phyloP scores from a whole-genome alignment of 2,888 invertebrate species.

The Steinernema hermaphroditum region DNA sequence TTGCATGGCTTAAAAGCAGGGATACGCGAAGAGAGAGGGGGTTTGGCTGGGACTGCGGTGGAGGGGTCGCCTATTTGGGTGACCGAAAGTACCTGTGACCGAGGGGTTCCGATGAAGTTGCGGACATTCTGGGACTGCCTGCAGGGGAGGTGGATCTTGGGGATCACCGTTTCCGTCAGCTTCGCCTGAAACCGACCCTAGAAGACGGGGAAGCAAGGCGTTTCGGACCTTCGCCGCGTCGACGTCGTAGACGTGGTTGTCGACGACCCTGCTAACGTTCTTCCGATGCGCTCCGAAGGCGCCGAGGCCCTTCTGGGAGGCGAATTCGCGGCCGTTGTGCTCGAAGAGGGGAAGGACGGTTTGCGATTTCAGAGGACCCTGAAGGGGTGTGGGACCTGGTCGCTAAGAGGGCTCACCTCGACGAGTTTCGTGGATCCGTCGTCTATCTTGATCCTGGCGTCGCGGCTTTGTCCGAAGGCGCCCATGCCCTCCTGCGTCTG shows the following conservation, averaged over 20 bases:
- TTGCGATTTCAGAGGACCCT: conserved; percentile 59
- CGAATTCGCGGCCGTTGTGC: conserved; percentile 40
- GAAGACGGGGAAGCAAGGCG: neutral
- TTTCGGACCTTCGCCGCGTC: conserved; percentile 18
- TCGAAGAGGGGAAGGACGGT: conserved; percentile 58
- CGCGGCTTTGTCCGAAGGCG: conserved; percentile 54
- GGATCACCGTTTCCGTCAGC: conserved; percentile 25
- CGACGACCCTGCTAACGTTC: conserved; percentile 54
- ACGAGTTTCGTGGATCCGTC: conserved; percentile 29
- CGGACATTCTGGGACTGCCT: neutral
- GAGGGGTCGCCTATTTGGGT: too few species aligned
- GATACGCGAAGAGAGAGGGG: too few species aligned
- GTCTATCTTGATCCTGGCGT: conserved; percentile 44
- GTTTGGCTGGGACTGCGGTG: too few species aligned
- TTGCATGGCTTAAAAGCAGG: too few species aligned
- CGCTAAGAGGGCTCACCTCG: neutral
- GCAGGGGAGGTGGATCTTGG: conserved; percentile 13
- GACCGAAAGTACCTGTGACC: conserved; percentile 18
- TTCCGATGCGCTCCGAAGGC: conserved; percentile 54
- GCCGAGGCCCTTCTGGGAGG: conserved; percentile 47
- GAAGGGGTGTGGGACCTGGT: conserved; percentile 10
- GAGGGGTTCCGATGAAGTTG: neutral
- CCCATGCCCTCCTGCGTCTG: conserved; percentile 57
- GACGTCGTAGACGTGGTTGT: conserved; percentile 54
- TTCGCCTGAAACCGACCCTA: neutral